Evolutionary conservation across 2,113 vertebrate genomes (phyloP), one percentile per base, ranked within the genome.

Genomic region (Polypterus bichir): DNA sequence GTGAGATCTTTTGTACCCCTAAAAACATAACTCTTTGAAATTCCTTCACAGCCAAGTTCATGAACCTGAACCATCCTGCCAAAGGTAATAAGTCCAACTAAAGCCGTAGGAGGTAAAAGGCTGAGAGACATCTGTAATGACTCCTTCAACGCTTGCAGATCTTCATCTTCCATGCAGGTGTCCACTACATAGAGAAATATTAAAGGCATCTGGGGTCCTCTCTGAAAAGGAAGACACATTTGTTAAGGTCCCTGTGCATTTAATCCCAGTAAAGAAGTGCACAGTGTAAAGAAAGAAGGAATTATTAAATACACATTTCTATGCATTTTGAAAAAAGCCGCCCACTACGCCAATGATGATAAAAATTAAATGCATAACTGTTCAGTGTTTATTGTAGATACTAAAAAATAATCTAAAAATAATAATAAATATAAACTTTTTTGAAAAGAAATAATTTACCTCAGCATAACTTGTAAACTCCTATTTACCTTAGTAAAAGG

Each of bases 81-180:
- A 66, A 98, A 98, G 54, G 94, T 98, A 74, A 98, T 97, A 67
- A 98, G 91, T 44, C 96, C 96, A 1, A 98, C 93, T 62, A 98
- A 85, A 0, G 94, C 93, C 0, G 94, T 94, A 56, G 93, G 92
- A 47, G 96, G 96, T 70, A 98, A 76, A 56, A 98, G 86, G 62
- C 93, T 97, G 61, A 98, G 81, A 0, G 96, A 98, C 96, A 98
- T 98, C 71, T 98, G 96, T 81, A 98, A 86, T 1, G 94, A 98
- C 76, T 98, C 96, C 70, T 96, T 98, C 71, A 98, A 71, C 4
- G 96, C 94, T 69, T 98, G 94, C 69, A 98, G 84, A 71, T 98
- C 96, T 70, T 98, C 96, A 69, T 98, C 96, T 76, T 98, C 96
- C 92, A 98, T 96, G 64, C 96, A 98, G 0, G 96, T 98, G 80